Evolutionary conservation across 1,140 invertebrate genomes (phyloP), one percentile per base, ranked within the genome.

Genomic region (Pachypeltis micranthus): DNA sequence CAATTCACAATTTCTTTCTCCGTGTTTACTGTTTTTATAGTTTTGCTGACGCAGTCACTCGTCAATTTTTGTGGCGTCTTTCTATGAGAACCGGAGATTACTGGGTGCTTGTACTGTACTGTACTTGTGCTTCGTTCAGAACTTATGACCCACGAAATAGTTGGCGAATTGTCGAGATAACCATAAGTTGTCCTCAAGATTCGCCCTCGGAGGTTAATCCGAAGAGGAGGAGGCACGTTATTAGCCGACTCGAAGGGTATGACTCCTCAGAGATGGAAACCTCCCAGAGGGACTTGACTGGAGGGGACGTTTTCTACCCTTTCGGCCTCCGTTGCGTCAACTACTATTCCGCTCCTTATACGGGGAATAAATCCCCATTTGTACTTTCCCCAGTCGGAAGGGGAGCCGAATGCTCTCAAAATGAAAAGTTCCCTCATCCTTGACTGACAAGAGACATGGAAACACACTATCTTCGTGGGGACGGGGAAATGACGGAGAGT

Each of bases 291-390:
- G 21, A 21, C 4, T 7, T n/a, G n/a, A n/a, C n/a, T n/a, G n/a
- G n/a, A n/a, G 19, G 47, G 19, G 12, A 21, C 47, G 47, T n/a
- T 39, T n/a, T n/a, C 34, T 39, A 39, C n/a, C 7, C 34, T 39
- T n/a, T 39, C 7, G 34, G n/a, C n/a, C n/a, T n/a, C n/a, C n/a
- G n/a, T n/a, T n/a, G n/a, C n/a, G n/a, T n/a, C n/a, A n/a, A n/a
- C n/a, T n/a, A n/a, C n/a, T n/a, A n/a, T n/a, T n/a, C n/a, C n/a
- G 44, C 19, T 56, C 19, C 19, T 56, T 25, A 24, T 59, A 59
- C 31, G 57, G 29, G n/a, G 57, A 59, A 59, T 59, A 59, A 59
- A 59, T 59, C 57, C 57, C 57, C 28, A 59, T 59, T 59, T 59
- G 57, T 59, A 21, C 23, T 21, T 21, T 21, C 47, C 47, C 47